Conservation (phyloP, 2,888 invertebrate species). For the Nephrocerus scutellatus region DNA sequence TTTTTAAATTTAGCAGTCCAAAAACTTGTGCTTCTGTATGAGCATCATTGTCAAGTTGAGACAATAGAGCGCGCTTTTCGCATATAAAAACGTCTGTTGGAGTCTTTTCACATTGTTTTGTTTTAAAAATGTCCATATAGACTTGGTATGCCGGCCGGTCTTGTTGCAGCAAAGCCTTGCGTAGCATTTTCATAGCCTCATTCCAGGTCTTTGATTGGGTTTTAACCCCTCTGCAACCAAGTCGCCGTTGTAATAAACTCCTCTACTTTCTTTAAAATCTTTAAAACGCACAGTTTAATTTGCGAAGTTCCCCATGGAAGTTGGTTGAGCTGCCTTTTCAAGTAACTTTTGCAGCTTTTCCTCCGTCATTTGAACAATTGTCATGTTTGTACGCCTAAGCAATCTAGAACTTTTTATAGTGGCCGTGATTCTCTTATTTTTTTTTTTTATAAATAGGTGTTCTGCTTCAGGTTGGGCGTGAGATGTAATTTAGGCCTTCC, state of each 20-base stretch:
- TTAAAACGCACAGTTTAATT: slow-evolving; percentile 2
- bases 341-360: no score
- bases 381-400: no score
- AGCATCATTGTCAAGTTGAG: slow-evolving; percentile 5
- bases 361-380: no score
- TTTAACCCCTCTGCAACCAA: slow-evolving; percentile 6
- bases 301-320: slow-evolving; percentile 3
- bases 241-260: slow-evolving; percentile 3
- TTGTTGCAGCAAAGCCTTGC: slow-evolving; percentile 3
- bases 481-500: no score
- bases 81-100: slow-evolving; percentile 9
- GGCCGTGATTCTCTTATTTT: no score
- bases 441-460: no score
- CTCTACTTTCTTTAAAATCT: neutral
- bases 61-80: slow-evolving; percentile 5
- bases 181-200: slow-evolving; percentile 4
- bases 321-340: no score
- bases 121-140: slow-evolving; percentile 6
- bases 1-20: slow-evolving; percentile 2
- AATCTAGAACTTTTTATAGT: no score
- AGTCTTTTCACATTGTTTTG: slow-evolving; percentile 3
- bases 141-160: slow-evolving; percentile 5
- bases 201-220: slow-evolving; percentile 7
- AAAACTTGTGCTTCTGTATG: slow-evolving; percentile 1
- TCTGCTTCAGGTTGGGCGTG: no score